Conservation (phyloP, 2,113 vertebrate genomes). For the Neopipo cinnamomea region DNA sequence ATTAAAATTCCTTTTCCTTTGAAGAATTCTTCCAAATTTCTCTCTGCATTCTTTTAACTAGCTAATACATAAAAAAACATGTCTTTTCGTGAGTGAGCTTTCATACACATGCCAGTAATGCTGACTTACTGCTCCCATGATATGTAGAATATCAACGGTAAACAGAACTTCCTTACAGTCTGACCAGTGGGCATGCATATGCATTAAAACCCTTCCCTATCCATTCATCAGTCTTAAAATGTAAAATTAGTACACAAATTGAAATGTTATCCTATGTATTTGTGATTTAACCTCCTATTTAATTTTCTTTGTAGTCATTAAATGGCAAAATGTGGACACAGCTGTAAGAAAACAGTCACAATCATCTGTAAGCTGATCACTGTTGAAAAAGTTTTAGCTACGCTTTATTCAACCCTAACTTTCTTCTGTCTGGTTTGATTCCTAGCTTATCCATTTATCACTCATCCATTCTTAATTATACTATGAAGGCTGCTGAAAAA, state of each 20-base stretch:
- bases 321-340: neutral
- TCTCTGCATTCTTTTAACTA: neutral
- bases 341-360: neutral
- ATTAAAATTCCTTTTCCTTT: neutral
- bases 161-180: neutral
- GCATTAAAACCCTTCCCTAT: neutral
- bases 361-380: rapidly evolving
- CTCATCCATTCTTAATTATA: neutral
- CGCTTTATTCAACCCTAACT: neutral
- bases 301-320: neutral
- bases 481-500: neutral
- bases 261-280: neutral
- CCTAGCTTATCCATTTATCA: neutral
- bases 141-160: neutral
- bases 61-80: neutral
- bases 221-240: neutral
- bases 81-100: neutral
- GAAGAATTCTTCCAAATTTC: neutral
- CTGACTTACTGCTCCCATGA: neutral
- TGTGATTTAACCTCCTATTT: neutral
- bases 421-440: neutral
- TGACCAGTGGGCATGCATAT: neutral
- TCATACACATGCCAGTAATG: neutral
- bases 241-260: neutral
- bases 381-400: neutral